phyloP scores from a whole-genome alignment of 2,797 vertebrate species.

The Xenopus petersii region DNA sequence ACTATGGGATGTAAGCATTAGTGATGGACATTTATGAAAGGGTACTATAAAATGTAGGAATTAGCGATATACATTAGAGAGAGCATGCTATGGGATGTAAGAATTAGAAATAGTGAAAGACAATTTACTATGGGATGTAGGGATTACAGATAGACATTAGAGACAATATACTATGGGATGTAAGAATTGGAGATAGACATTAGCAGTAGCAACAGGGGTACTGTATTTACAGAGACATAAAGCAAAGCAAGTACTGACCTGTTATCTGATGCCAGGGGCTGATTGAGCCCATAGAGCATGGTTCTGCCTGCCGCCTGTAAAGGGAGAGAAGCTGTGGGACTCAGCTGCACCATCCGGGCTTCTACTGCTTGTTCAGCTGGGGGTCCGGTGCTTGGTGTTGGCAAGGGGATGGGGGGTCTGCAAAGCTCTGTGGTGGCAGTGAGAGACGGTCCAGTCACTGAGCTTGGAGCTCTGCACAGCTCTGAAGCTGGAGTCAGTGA shows the following conservation, averaged over 20 bases:
- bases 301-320: constrained; percentile 69
- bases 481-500: constrained; percentile 41
- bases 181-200: not conserved
- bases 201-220: not conserved
- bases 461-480: constrained; percentile 44
- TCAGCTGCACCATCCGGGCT: constrained; percentile 93
- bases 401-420: constrained; percentile 35
- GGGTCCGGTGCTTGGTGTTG: constrained; percentile 26
- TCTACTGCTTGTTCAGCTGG: constrained; percentile 64
- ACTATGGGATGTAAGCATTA: too few relatives aligned
- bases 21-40: too few relatives aligned
- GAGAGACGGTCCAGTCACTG: constrained; percentile 65
- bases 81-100: too few relatives aligned
- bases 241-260: constrained; percentile 58
- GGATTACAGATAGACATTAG: too few relatives aligned
- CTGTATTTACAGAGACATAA: not conserved
- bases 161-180: too few relatives aligned
- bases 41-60: too few relatives aligned
- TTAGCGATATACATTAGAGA: too few relatives aligned
- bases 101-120: too few relatives aligned
- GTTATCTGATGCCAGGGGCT: constrained; percentile 76
- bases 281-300: constrained; percentile 86
- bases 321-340: constrained; percentile 82
- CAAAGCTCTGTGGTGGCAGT: constrained; percentile 62
- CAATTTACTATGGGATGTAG: too few relatives aligned